Percentiles rank a stretch among this genome's conserved stretches.
These are phyloP conservation scores for Odontophorus gujanensis DNA, from an alignment of 2,113 vertebrate species.

Conservation along the genomic window DNA sequence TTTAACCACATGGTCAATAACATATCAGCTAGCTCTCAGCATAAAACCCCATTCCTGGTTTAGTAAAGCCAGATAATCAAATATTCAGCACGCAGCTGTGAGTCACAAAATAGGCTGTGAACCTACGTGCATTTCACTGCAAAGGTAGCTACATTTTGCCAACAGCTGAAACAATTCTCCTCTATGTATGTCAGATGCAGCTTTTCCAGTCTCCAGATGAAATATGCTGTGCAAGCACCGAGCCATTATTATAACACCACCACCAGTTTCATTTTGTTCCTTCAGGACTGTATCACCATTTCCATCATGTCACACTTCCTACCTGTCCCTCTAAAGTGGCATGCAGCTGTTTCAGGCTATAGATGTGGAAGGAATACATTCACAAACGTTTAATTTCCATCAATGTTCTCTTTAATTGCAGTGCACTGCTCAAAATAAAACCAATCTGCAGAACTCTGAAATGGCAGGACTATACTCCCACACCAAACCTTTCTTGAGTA, in stretches of 20 bases:
- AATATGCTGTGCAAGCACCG: slow-evolving; percentile 63
- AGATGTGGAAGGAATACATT: background rate
- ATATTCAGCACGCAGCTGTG: background rate
- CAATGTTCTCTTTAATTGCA: slow-evolving; percentile 58
- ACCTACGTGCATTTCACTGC: background rate
- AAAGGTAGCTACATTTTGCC: background rate
- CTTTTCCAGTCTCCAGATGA: slow-evolving; percentile 41
- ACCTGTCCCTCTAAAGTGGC: slow-evolving; percentile 42
- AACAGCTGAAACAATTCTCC: background rate
- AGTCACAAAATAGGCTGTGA: slow-evolving; percentile 10
- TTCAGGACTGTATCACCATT: slow-evolving; percentile 31
- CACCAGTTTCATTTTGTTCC: slow-evolving; percentile 46
- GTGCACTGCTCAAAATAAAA: slow-evolving; percentile 63
- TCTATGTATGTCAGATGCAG: slow-evolving; percentile 11
- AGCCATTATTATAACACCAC: slow-evolving; percentile 61
- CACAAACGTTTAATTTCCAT: slow-evolving; percentile 51
- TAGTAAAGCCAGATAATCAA: background rate
- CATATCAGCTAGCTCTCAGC: background rate
- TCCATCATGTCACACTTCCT: slow-evolving; percentile 35
- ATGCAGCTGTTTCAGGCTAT: slow-evolving; percentile 49
- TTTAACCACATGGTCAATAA: slow-evolving; percentile 5
- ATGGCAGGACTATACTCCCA: slow-evolving; percentile 50
- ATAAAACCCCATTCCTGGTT: slow-evolving; percentile 11
- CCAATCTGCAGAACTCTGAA: slow-evolving; percentile 56
- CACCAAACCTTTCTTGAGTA: slow-evolving; percentile 35